Evolutionary conservation across 2,797 vertebrate genomes (phyloP), one percentile per base, ranked within the genome.

Genomic region (Microchirus variegatus): DNA sequence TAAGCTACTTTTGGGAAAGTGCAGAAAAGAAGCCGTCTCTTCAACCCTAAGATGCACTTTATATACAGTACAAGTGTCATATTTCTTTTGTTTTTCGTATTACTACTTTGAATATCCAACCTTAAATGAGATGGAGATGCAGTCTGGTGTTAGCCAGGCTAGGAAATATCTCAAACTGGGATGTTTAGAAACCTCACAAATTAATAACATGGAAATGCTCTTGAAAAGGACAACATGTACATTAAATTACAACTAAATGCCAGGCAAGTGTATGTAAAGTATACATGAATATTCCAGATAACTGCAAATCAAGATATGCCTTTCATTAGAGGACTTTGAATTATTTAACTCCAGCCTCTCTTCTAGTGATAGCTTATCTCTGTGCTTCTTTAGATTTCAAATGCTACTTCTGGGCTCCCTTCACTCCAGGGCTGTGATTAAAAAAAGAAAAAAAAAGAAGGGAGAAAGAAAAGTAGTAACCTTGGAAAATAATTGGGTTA

Each of bases 401-500:
- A 74, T 53, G 56, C 59, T 59, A 6, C 59, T 55, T 53, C 53
- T 6, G 26, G 37, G 55, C 64, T 70, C 61, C 50, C 69, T 74
- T 74, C 73, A 70, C 12, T 64, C 63, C 45, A 22, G 17, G 48
- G 59, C 58, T 78, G 64, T 80, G 74, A 84, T 87, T 81, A 83
- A 84, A 83, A 75, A 69, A 64, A 54, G 49, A 73, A 7, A 79
- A 73, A 40, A 10, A 40, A 10, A 40, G 2, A 14, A 66, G 15
- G 49, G 77, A 74, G 11, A 18, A 70, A 53, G 15, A n/a, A 14
- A 9, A 62, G 72, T 59, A 31, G 68, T 73, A 86, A 81, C 83
- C 82, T 80, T 77, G 82, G 63, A 84, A 86, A 78, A 81, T 86
- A 84, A 88, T 86, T 87, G 74, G 79, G 61, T 75, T 77, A 78